Evolutionary conservation across 2,113 vertebrate genomes (phyloP).

Genomic region (Eulemur rufifrons): DNA sequence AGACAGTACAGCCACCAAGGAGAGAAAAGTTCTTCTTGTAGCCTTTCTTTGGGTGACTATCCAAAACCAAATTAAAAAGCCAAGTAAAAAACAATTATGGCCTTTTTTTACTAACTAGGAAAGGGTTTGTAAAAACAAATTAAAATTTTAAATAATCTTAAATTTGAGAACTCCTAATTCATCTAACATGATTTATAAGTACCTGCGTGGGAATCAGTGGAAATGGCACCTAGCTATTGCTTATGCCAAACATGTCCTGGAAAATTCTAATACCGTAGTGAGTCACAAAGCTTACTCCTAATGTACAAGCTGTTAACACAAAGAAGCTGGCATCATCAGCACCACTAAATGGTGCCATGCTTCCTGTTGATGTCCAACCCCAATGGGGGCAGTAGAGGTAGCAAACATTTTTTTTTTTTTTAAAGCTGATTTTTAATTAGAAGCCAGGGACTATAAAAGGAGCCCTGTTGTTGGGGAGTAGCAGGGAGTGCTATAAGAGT

Average conservation of each 20-base stretch:
- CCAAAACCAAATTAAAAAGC: constrained; percentile 48
- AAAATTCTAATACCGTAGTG: constrained; percentile 51
- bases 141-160: constrained; percentile 33
- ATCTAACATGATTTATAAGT: constrained; percentile 24
- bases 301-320: neutral
- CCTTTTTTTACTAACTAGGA: constrained; percentile 13
- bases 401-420: neutral
- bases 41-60: constrained; percentile 1
- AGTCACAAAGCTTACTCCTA: constrained; percentile 60
- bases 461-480: neutral
- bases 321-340: neutral
- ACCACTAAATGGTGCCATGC: constrained; percentile 47
- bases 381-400: neutral
- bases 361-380: constrained; percentile 39
- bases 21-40: neutral
- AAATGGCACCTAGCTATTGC: constrained; percentile 53
- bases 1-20: neutral
- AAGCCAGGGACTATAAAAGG: constrained; percentile 29
- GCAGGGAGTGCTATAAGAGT: neutral
- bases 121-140: constrained; percentile 26
- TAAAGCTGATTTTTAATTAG: constrained; percentile 36
- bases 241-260: constrained; percentile 33
- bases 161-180: constrained; percentile 51
- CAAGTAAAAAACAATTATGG: neutral
- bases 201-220: neutral